phyloP scores from a whole-genome alignment of 2,797 vertebrate genomes.

The Melanotaenia trifasciata region DNA sequence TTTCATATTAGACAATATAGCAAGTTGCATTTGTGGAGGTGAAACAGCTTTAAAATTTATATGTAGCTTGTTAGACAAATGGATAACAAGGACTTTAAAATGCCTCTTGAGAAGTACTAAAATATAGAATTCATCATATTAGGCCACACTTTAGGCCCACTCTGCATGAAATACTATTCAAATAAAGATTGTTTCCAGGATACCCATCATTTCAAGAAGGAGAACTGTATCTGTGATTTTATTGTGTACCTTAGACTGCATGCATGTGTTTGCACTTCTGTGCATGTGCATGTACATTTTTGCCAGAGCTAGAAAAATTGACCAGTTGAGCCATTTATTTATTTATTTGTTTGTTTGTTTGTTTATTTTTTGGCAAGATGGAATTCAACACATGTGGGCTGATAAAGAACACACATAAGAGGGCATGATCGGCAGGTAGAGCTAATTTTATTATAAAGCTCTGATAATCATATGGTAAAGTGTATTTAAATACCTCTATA shows the following conservation, averaged over 20 bases:
- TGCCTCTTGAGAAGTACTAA: constrained; percentile 37
- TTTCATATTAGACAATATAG: constrained; percentile 48
- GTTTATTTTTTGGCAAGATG: too few species aligned
- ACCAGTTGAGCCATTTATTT: background rate
- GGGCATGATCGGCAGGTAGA: background rate
- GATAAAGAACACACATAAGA: background rate
- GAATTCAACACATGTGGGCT: background rate
- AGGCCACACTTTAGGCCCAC: background rate
- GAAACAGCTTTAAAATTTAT: constrained; percentile 58
- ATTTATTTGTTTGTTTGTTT: too few species aligned
- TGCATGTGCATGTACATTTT: background rate
- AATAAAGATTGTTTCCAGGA: background rate
- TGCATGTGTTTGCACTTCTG: background rate
- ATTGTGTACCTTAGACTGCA: background rate
- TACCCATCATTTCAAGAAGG: background rate
- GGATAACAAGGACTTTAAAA: constrained; percentile 46
- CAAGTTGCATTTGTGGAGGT: constrained; percentile 28
- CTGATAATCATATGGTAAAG: background rate
- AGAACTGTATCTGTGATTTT: too few species aligned
- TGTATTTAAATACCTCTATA: background rate
- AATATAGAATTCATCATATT: constrained; percentile 6
- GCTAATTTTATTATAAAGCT: background rate
- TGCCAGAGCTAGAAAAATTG: background rate
- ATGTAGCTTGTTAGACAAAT: constrained; percentile 57
- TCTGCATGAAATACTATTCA: constrained; percentile 10